phyloP scores from a whole-genome alignment of 37 sponge, comb jelly and placozoan genomes.

The Cliona cf. orientalis region DNA sequence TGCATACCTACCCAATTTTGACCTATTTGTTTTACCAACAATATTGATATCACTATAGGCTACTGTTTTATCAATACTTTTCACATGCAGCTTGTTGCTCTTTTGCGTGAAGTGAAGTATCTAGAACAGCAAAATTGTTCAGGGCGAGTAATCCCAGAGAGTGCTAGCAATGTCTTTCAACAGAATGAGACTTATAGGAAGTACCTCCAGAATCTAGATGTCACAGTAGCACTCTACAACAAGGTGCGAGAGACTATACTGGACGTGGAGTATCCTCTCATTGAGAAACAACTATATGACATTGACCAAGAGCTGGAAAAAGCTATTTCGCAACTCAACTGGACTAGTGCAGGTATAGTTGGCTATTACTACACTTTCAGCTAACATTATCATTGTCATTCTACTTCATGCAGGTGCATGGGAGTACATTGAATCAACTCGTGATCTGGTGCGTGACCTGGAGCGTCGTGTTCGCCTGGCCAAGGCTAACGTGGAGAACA shows the following conservation, averaged over 20 bases:
- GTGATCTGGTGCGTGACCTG: conserved; percentile 86
- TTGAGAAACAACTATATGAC: conserved; percentile 80
- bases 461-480: conserved; percentile 85
- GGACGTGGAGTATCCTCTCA: conserved; percentile 97
- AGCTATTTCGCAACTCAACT: conserved; percentile 84
- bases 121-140: conserved; percentile 74
- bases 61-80: no score
- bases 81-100: conserved; percentile 96
- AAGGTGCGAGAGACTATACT: conserved; percentile 88
- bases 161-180: conserved; percentile 79
- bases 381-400: no score
- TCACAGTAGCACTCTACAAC: conserved; percentile 93
- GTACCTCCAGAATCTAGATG: conserved; percentile 93
- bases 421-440: conserved; percentile 95
- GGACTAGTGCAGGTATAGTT: conserved; percentile 87
- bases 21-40: no score
- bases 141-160: conserved; percentile 80
- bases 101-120: conserved; percentile 95
- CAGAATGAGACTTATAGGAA: conserved; percentile 91
- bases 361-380: neutral
- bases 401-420: conserved; percentile 94
- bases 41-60: no score
- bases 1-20: no score
- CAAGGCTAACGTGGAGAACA: conserved; percentile 92
- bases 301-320: conserved; percentile 88